Evolutionary conservation across 2,113 vertebrate genomes (phyloP), one percentile per base, ranked within the genome.

Genomic region (Oceanites oceanicus): DNA sequence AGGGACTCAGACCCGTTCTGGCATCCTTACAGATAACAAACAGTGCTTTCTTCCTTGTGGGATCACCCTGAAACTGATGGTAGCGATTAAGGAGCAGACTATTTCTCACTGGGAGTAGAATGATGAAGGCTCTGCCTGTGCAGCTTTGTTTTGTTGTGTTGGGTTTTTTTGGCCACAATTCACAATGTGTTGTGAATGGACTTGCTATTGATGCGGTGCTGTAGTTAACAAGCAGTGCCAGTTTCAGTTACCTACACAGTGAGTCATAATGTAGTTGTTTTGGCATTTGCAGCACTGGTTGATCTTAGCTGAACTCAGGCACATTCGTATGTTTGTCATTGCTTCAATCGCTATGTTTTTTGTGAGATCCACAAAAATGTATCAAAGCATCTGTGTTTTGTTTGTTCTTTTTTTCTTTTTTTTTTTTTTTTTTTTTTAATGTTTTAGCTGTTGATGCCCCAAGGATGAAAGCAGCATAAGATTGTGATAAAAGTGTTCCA

Each of bases 391-490:
- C 76, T 66, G 26, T 88, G 32, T 74, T 90, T 90, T 90, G 10
- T 78, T 84, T 45, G 29, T 10, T 40, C 8, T 23, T 68, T 73
- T 50, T 19, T 52, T 15, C 3, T 13, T 34, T 13, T 6, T 15
- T 38, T 30, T 20, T 8, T 13, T 30, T 56, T 30, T 47, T 62
- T 6, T n/a, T 88, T 34, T 27, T 13, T 18, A 20, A 22, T 47
- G 53, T 50, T 90, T 95, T 65, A 92, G 72, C 70, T 88, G 42
- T 92, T 92, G 70, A 87, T 93, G 85, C 92, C 88, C 66, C 52
- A 80, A 92, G 89, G 87, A 92, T 85, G 73, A 95, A 84, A 89
- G 78, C 2, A 26, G 62, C 65, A 70, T 62, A 92, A 86, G 50
- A 86, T 34, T 66, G 75, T 86, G 70, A 91, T 92, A 88, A 87